Conservation (phyloP, 2,888 invertebrate genomes). For the Mantis religiosa region DNA sequence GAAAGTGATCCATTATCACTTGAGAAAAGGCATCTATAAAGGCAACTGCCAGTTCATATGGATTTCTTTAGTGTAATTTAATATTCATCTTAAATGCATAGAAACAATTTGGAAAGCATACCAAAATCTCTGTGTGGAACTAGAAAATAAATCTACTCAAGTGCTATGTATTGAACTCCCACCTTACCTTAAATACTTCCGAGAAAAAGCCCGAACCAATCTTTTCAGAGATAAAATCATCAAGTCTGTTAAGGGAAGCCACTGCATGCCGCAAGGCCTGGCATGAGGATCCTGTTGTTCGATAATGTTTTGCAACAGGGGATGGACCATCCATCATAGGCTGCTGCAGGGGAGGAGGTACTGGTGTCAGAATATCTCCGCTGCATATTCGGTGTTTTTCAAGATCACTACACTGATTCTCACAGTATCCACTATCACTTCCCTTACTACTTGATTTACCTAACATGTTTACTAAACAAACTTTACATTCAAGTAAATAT, state of each 20-base stretch:
- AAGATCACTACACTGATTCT: constrained; percentile 23
- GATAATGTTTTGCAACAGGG: constrained; percentile 28
- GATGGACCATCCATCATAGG: constrained; percentile 15
- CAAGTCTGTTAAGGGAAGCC: constrained; percentile 83
- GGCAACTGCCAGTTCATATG: too few relatives aligned
- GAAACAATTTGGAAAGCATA: too few relatives aligned
- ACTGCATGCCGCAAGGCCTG: constrained; percentile 88
- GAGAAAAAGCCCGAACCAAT: constrained; percentile 96
- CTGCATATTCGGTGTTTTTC: constrained; percentile 16
- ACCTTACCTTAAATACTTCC: constrained; percentile 91
- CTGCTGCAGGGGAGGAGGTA: constrained; percentile 1
- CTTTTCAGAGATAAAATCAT: constrained; percentile 90
- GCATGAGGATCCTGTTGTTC: constrained; percentile 73
- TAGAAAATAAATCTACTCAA: too few relatives aligned
- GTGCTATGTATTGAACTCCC: too few relatives aligned
- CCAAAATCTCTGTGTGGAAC: too few relatives aligned
- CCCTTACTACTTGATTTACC: constrained; percentile 19
- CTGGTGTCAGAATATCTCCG: constrained; percentile 12
- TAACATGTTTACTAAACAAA: constrained; percentile 9
- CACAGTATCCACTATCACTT: constrained; percentile 33
- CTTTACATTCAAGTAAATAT: not conserved
- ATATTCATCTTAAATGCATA: too few relatives aligned
- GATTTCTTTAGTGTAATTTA: too few relatives aligned
- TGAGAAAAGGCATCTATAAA: too few relatives aligned
- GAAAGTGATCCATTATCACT: too few relatives aligned